Conservation (phyloP, 2,888 invertebrate species). For the Tridacna gigas region DNA sequence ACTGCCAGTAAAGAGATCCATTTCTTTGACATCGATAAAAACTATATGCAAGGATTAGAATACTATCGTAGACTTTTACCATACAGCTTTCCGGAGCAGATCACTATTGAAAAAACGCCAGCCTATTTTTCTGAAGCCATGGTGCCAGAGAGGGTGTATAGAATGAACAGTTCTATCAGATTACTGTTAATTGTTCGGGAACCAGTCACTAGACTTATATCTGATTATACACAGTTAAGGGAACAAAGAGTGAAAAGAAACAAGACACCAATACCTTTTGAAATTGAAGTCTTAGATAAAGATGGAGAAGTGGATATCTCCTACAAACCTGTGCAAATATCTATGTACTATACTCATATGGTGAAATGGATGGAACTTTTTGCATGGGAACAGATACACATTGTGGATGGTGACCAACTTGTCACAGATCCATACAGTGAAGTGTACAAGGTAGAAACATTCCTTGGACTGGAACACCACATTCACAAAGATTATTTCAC, state of each 20-base stretch:
- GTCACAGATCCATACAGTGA: conserved; percentile 74
- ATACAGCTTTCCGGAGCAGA: conserved; percentile 94
- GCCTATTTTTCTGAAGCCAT: conserved; percentile 97
- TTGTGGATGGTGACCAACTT: conserved; percentile 89
- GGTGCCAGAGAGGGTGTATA: conserved; percentile 96
- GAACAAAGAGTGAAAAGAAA: conserved; percentile 67
- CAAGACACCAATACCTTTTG: conserved; percentile 79
- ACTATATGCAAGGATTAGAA: conserved; percentile 95
- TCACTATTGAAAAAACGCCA: conserved; percentile 98
- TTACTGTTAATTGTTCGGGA: conserved; percentile 96
- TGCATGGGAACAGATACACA: conserved; percentile 94
- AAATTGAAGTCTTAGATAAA: conserved; percentile 81
- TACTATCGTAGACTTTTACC: conserved; percentile 97
- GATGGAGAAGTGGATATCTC: conserved; percentile 82
- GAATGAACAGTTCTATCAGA: conserved; percentile 95
- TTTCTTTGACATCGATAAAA: conserved; percentile 94
- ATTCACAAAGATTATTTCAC: conserved; percentile 92
- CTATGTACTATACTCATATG: conserved; percentile 88
- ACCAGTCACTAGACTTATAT: conserved; percentile 97
- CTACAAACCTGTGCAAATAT: conserved; percentile 84
- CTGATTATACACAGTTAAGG: conserved; percentile 96
- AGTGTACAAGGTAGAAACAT: conserved; percentile 76
- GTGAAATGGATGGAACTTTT: conserved; percentile 96
- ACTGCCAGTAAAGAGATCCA: conserved; percentile 98
- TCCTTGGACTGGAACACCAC: conserved; percentile 74